Evolutionary conservation across 2,888 invertebrate species (phyloP).

Genomic region (Leptogaster cylindrica): DNA sequence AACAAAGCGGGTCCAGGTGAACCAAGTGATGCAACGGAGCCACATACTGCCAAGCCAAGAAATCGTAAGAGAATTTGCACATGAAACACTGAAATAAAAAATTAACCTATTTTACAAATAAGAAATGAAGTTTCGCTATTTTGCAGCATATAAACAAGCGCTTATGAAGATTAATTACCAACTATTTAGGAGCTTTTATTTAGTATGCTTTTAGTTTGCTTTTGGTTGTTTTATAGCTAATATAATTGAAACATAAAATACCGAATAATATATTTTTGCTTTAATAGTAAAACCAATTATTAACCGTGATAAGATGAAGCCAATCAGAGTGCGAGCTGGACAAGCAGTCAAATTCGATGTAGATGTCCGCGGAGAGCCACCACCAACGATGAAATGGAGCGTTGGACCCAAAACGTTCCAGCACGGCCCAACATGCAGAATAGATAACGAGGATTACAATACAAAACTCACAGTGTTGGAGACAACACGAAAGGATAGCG

Average conservation of each 20-base stretch:
- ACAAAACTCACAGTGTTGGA: constrained; percentile 83
- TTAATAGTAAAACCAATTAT: constrained; percentile 89
- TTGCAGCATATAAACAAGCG: neutral
- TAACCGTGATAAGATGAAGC: constrained; percentile 90
- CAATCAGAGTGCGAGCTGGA: constrained; percentile 87
- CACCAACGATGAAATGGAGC: constrained; percentile 86
- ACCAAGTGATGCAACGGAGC: constrained; percentile 86
- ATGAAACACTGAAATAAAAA: neutral
- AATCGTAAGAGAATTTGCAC: constrained; percentile 70
- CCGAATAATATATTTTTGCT: neutral
- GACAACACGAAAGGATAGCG: constrained; percentile 84
- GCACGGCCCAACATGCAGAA: constrained; percentile 71
- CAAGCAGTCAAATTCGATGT: constrained; percentile 90
- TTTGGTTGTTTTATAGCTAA: no score
- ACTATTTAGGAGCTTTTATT: constrained; percentile 34
- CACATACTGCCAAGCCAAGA: constrained; percentile 85
- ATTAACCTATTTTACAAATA: neutral
- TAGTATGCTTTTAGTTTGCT: constrained; percentile 37
- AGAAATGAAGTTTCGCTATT: neutral
- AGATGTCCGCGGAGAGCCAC: constrained; percentile 95
- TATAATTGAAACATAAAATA: neutral
- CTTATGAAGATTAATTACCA: neutral
- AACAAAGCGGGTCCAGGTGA: constrained; percentile 95
- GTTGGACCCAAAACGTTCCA: constrained; percentile 67
- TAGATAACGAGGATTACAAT: constrained; percentile 91